A percentile compares a stretch with the other conserved stretches of the same genome.
Conservation (phyloP, 2,888 invertebrate genomes). For the Gari tellinella region DNA sequence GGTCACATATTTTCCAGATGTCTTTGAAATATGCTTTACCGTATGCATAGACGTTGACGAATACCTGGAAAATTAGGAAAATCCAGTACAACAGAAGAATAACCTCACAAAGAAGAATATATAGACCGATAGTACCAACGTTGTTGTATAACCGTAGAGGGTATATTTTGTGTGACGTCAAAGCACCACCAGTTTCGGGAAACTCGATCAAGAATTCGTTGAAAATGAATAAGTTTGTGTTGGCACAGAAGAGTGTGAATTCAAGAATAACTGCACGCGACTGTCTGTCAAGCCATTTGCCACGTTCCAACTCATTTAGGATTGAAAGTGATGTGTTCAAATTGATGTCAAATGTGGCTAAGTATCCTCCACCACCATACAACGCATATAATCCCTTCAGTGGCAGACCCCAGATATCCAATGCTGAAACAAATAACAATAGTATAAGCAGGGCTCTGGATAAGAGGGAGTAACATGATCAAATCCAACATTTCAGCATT, state of each 20-base stretch:
- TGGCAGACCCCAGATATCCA: slow-evolving; percentile 66
- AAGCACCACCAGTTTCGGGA: slow-evolving; percentile 55
- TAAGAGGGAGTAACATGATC: no score
- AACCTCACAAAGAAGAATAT: slow-evolving; percentile 55
- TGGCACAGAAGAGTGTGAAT: slow-evolving; percentile 74
- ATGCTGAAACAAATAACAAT: slow-evolving; percentile 36
- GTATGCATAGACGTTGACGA: slow-evolving; percentile 40
- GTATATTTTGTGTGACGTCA: slow-evolving; percentile 46
- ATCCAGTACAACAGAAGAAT: slow-evolving; percentile 51
- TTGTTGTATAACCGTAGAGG: slow-evolving; percentile 50
- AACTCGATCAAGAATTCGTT: slow-evolving; percentile 66
- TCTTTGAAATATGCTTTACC: slow-evolving; percentile 40
- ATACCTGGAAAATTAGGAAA: slow-evolving; percentile 38
- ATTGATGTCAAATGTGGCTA: slow-evolving; percentile 68
- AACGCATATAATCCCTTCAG: slow-evolving; percentile 59
- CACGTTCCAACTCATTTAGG: slow-evolving; percentile 55
- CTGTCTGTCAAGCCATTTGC: slow-evolving; percentile 74
- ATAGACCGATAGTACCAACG: slow-evolving; percentile 48
- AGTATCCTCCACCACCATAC: slow-evolving; percentile 76
- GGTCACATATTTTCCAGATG: slow-evolving; percentile 60
- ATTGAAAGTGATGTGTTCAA: slow-evolving; percentile 59
- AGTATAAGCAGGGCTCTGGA: no score
- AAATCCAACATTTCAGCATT: no score
- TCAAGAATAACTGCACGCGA: slow-evolving; percentile 76
- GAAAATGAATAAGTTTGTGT: slow-evolving; percentile 74